These are phyloP conservation scores for Acanthochromis polyacanthus DNA, from an alignment of 2,113 vertebrate species.

Conservation along the genomic window DNA sequence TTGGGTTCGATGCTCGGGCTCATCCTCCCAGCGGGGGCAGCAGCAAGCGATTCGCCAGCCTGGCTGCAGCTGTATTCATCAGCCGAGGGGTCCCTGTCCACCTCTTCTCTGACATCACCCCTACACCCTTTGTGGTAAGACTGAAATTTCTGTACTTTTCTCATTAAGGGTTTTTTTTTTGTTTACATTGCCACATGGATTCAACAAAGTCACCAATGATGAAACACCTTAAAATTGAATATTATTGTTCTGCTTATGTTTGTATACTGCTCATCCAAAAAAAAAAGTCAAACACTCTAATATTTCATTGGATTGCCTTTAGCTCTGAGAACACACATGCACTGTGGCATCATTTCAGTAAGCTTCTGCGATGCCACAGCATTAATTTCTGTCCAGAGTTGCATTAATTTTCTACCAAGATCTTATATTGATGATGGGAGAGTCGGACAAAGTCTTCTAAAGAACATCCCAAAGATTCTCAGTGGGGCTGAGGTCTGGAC, in stretches of 20 bases:
- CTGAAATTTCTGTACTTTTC: constrained; percentile 1
- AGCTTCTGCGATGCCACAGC: no score
- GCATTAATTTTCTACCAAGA: no score
- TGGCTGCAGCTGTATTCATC: constrained; percentile 91
- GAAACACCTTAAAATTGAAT: neutral
- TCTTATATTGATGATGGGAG: no score
- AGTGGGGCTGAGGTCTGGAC: no score
- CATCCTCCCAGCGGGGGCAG: constrained; percentile 90
- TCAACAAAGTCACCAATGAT: neutral
- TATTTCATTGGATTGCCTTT: no score
- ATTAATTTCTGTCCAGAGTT: no score
- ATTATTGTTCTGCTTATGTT: neutral
- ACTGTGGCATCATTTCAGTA: no score
- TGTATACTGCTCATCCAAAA: no score
- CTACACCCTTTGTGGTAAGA: constrained; percentile 96
- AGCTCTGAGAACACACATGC: no score
- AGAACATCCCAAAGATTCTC: no score
- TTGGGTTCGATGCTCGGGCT: constrained; percentile 94
- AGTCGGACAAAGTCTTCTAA: no score
- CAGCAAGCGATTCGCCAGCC: constrained; percentile 91
- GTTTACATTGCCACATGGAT: neutral
- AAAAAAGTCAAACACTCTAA: no score
- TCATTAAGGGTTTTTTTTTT: neutral
- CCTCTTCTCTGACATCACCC: constrained; percentile 93
- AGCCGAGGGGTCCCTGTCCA: constrained; percentile 91